phyloP scores from a whole-genome alignment of 2,797 vertebrate genomes.

The Huso huso region DNA sequence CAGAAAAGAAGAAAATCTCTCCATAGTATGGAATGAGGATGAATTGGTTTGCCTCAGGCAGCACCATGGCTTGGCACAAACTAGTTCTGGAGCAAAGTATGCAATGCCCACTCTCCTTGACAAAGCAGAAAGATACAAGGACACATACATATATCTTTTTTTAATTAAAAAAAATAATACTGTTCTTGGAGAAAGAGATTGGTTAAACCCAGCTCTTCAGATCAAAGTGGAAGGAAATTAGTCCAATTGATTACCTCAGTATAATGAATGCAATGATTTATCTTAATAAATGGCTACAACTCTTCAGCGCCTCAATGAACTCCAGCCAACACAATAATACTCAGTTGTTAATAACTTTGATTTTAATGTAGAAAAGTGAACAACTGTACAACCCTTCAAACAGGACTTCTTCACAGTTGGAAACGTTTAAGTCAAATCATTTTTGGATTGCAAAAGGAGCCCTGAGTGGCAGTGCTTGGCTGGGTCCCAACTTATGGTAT shows the following conservation, averaged over 20 bases:
- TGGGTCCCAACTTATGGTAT: slow-evolving; percentile 59
- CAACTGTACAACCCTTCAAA: slow-evolving; percentile 70
- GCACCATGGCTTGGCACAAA: slow-evolving; percentile 54
- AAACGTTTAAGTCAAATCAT: slow-evolving; percentile 75
- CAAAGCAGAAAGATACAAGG: slow-evolving; percentile 12
- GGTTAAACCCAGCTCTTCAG: slow-evolving; percentile 54
- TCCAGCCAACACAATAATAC: slow-evolving; percentile 63
- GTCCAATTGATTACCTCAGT: slow-evolving; percentile 85
- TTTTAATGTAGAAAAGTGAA: slow-evolving; percentile 74
- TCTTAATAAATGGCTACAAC: slow-evolving; percentile 69
- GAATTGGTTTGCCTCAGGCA: slow-evolving; percentile 34
- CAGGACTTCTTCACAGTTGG: slow-evolving; percentile 68
- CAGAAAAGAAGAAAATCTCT: slow-evolving; percentile 36
- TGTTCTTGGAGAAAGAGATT: slow-evolving; percentile 46
- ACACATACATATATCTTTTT: not conserved
- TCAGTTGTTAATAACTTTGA: slow-evolving; percentile 71
- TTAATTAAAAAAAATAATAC: slow-evolving; percentile 16
- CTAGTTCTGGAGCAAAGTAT: not conserved
- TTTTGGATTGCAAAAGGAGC: slow-evolving; percentile 33
- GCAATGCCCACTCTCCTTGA: slow-evolving; percentile 32
- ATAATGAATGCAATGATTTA: slow-evolving; percentile 78
- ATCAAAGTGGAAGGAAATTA: slow-evolving; percentile 73
- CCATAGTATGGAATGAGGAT: slow-evolving; percentile 31
- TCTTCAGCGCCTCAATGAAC: slow-evolving; percentile 62
- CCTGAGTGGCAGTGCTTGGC: slow-evolving; percentile 65